Conservation (phyloP, 2,888 invertebrate genomes). For the Ceramica pisi region DNA sequence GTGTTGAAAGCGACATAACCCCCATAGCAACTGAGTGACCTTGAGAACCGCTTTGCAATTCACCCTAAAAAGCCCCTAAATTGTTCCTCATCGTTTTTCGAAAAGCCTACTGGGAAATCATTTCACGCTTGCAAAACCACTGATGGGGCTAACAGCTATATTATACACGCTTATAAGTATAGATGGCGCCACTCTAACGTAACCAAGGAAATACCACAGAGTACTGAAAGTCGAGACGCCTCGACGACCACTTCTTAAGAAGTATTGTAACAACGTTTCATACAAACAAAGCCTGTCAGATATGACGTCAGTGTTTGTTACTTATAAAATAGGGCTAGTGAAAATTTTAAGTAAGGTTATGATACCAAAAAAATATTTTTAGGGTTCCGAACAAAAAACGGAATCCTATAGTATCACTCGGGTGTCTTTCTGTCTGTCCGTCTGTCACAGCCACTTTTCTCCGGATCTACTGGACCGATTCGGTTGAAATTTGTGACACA, state of each 20-base stretch:
- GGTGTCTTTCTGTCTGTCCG: too few species aligned
- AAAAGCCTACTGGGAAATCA: constrained; percentile 11
- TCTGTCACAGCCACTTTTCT: too few species aligned
- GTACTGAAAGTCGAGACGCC: not conserved
- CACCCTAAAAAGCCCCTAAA: not conserved
- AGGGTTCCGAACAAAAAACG: too few species aligned
- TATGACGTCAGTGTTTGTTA: not conserved
- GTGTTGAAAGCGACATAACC: not conserved
- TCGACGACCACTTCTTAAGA: not conserved
- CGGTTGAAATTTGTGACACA: too few species aligned
- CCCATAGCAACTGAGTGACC: not conserved
- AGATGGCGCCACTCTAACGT: not conserved
- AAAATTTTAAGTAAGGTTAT: not conserved
- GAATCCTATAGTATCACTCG: too few species aligned
- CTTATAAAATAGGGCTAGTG: too few species aligned
- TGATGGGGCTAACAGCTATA: constrained; percentile 17
- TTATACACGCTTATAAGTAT: not conserved
- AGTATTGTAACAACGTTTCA: not conserved
- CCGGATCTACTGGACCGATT: too few species aligned
- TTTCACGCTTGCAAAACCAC: constrained; percentile 26
- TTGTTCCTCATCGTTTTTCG: not conserved
- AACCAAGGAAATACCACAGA: constrained; percentile 18
- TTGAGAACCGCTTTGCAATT: not conserved
- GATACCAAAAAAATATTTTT: not conserved
- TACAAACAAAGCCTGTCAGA: not conserved